Percentiles rank a stretch among this genome's conserved stretches.
Conservation (phyloP, 2,113 vertebrate genomes). For the Pollachius pollachius region DNA sequence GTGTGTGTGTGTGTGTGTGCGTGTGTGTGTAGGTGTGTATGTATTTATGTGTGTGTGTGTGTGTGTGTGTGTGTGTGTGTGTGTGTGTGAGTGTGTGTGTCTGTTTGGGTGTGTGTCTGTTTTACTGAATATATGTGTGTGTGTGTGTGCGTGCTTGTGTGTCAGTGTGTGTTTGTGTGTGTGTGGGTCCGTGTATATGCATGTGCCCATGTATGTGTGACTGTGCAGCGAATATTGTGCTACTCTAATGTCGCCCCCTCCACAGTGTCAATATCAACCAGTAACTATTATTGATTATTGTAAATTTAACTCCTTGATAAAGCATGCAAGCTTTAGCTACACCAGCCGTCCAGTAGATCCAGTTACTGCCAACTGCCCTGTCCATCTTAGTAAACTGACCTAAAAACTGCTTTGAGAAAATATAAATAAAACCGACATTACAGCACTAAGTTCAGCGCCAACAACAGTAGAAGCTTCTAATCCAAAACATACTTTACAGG, state of each 20-base stretch:
- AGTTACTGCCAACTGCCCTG: conserved; percentile 21
- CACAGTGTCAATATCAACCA: conserved; percentile 39
- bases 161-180: conserved; percentile 22
- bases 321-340: conserved; percentile 60
- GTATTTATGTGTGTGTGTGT: not conserved
- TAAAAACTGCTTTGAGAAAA: conserved; percentile 1
- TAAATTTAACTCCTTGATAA: conserved; percentile 55
- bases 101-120: not conserved
- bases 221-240: conserved; percentile 40
- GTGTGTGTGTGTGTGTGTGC: not conserved
- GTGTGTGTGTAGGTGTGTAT: not conserved
- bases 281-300: conserved; percentile 45
- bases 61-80: conserved; percentile 31
- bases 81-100: not conserved
- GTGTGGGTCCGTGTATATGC: not conserved
- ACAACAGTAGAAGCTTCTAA: too few relatives aligned
- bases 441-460: too few relatives aligned
- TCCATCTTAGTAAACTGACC: conserved; percentile 16
- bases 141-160: conserved; percentile 19
- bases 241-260: conserved; percentile 58
- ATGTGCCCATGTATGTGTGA: not conserved
- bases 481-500: too few relatives aligned
- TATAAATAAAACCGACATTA: not conserved
- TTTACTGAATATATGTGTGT: not conserved
- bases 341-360: conserved; percentile 28